These are phyloP conservation scores for Nysson spinosus DNA, from an alignment of 2,888 invertebrate species.

Conservation along the genomic window DNA sequence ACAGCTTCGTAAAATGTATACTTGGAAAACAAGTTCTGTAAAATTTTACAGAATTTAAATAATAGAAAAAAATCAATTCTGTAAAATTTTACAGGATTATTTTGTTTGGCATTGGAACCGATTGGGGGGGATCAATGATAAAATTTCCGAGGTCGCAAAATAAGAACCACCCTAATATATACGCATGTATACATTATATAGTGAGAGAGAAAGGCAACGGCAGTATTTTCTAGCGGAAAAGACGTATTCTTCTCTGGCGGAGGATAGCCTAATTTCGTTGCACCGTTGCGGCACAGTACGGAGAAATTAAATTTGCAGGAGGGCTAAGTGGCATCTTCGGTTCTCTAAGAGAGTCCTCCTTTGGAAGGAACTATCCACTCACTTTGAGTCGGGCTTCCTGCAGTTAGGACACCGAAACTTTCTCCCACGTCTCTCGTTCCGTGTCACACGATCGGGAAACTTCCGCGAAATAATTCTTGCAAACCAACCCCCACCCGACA, in stretches of 20 bases:
- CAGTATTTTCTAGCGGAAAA: not conserved
- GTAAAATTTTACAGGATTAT: too few relatives aligned
- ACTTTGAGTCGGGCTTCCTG: conserved; percentile 26
- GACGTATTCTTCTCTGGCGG: conserved; percentile 11
- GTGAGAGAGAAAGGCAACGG: not conserved
- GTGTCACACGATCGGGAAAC: conserved; percentile 27
- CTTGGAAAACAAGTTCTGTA: too few relatives aligned
- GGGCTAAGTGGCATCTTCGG: conserved; percentile 62
- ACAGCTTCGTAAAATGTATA: too few relatives aligned
- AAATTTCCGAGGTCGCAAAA: too few relatives aligned
- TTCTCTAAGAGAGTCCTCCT: conserved; percentile 44
- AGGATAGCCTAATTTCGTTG: conserved; percentile 56
- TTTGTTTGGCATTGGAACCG: too few relatives aligned
- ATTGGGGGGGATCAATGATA: too few relatives aligned
- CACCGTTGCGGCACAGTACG: conserved; percentile 30
- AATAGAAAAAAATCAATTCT: too few relatives aligned
- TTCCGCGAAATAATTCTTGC: conserved; percentile 53
- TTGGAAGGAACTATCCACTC: conserved; percentile 35
- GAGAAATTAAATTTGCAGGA: conserved; percentile 64
- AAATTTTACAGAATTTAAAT: too few relatives aligned
- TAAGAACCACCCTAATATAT: too few relatives aligned
- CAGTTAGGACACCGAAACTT: conserved; percentile 47
- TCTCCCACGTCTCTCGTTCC: conserved; percentile 17
- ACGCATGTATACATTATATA: conserved; percentile 11
- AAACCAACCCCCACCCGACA: not conserved